phyloP scores from a whole-genome alignment of 2,113 vertebrate genomes.

The Ceyx melanurus region DNA sequence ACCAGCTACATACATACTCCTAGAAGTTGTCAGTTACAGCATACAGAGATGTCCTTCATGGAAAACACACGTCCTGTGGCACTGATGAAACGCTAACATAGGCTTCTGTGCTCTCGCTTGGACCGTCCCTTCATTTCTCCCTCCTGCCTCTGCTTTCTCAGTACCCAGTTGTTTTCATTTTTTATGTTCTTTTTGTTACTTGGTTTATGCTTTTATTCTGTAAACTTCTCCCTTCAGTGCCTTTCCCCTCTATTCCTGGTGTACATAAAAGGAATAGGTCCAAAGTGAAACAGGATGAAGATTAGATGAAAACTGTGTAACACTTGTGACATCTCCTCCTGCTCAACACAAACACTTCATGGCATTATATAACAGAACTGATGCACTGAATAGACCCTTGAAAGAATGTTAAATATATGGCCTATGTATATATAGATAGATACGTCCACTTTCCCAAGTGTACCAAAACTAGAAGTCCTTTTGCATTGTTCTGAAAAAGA shows the following conservation, averaged over 20 bases:
- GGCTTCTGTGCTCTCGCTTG: neutral
- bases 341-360: neutral
- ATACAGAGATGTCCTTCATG: neutral
- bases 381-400: neutral
- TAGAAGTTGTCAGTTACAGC: neutral
- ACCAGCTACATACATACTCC: accelerated
- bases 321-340: neutral
- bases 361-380: neutral
- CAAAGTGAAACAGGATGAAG: neutral
- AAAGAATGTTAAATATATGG: neutral
- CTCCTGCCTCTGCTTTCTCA: neutral
- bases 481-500: neutral
- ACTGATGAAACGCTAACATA: neutral
- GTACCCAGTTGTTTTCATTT: neutral
- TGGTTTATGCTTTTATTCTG: neutral
- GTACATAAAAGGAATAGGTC: neutral
- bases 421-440: accelerated
- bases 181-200: neutral
- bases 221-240: neutral
- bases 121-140: neutral
- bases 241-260: neutral
- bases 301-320: neutral
- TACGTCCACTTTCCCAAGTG: neutral
- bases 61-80: neutral
- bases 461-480: neutral